phyloP scores from a whole-genome alignment of 2,113 vertebrate species.

The Podarcis muralis region DNA sequence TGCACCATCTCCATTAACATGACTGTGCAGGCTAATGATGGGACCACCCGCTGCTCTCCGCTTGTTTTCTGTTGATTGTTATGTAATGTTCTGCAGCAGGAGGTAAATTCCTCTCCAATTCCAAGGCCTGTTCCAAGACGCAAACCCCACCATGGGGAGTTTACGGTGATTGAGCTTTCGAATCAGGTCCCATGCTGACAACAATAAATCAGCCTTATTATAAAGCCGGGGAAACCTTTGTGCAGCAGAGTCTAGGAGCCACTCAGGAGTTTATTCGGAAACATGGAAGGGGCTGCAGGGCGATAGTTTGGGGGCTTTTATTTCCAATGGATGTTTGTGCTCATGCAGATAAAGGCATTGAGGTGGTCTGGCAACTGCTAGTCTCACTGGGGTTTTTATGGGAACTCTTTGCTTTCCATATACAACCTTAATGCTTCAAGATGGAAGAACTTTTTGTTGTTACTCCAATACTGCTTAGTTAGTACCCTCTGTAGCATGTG shows the following conservation, averaged over 20 bases:
- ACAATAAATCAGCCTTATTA: constrained; percentile 84
- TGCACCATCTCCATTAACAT: constrained; percentile 71
- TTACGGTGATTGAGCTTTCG: constrained; percentile 81
- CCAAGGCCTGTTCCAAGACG: constrained; percentile 78
- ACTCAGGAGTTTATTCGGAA: constrained; percentile 29
- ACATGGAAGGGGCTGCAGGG: constrained; percentile 29
- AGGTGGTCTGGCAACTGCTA: neutral
- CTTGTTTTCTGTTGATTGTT: constrained; percentile 87
- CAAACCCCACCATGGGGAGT: constrained; percentile 80
- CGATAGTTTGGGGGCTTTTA: neutral
- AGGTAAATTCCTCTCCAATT: constrained; percentile 88
- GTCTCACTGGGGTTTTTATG: constrained; percentile 43
- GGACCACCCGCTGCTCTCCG: constrained; percentile 79
- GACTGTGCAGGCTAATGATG: constrained; percentile 73
- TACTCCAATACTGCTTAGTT: neutral
- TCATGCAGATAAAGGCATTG: neutral
- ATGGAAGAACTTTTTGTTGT: neutral
- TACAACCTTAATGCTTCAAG: neutral
- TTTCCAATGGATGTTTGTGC: constrained; percentile 45
- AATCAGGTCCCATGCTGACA: constrained; percentile 82
- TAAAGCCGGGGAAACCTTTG: constrained; percentile 62
- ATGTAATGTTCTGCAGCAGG: constrained; percentile 85
- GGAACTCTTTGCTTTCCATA: neutral
- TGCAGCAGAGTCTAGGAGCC: constrained; percentile 54
- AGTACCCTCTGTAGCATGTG: neutral